Percentiles rank a stretch among this genome's conserved stretches.
These are phyloP conservation scores for Oryzias melastigma DNA, from an alignment of 2,113 vertebrate species.

Conservation along the genomic window DNA sequence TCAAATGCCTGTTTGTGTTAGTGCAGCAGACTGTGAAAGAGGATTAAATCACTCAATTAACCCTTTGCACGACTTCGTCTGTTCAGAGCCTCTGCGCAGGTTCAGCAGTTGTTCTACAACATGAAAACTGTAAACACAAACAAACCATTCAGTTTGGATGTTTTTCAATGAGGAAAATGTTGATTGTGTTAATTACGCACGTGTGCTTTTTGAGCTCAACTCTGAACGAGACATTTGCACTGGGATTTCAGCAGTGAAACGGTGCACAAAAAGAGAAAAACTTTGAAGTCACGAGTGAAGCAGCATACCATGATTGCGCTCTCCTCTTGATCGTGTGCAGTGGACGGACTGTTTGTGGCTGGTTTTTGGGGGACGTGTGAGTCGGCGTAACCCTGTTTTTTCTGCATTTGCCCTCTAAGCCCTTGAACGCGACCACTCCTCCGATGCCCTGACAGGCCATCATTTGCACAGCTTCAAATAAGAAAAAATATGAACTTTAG, in stretches of 20 bases:
- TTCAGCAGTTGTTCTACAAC: not conserved
- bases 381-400: constrained; percentile 14
- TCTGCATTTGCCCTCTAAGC: constrained; percentile 8
- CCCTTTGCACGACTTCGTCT: constrained; percentile 25
- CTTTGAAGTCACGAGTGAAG: not conserved
- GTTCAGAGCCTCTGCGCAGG: constrained; percentile 16
- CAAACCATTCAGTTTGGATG: not conserved
- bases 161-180: not conserved
- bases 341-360: constrained; percentile 25
- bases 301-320: constrained; percentile 46
- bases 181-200: not conserved
- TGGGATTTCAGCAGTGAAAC: constrained; percentile 24
- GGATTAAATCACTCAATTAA: constrained; percentile 62
- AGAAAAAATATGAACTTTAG: not conserved
- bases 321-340: constrained; percentile 31
- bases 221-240: constrained; percentile 40
- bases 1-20: constrained; percentile 29
- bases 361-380: constrained; percentile 11
- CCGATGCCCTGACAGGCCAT: constrained; percentile 35
- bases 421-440: constrained; percentile 48
- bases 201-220: constrained; percentile 19
- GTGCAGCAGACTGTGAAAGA: constrained; percentile 63
- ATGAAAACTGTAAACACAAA: not conserved
- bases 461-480: constrained; percentile 37
- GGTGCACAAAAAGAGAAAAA: not conserved